Percentiles rank a stretch among this genome's conserved stretches.
Conservation (phyloP, 2,888 invertebrate species). For the Molorchus minor region DNA sequence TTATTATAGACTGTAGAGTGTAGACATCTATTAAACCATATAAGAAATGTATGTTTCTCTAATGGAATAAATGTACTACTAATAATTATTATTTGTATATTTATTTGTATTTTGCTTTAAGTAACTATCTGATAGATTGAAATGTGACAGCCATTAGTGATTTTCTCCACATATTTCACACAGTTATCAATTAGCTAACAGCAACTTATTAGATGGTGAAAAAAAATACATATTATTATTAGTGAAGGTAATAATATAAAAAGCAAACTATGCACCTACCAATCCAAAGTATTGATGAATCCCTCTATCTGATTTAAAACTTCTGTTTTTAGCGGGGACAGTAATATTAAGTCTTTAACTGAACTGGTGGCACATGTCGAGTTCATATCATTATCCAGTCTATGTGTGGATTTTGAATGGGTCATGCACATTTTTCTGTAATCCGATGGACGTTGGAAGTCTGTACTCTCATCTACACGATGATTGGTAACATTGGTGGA, state of each 20-base stretch:
- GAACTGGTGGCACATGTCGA: neutral
- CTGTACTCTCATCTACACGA: neutral
- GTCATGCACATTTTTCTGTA: conserved; percentile 64
- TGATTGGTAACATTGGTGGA: neutral
- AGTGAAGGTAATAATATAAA: neutral
- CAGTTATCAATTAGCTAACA: too few species aligned
- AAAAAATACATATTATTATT: too few species aligned
- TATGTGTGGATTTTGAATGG: neutral
- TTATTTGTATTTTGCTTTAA: too few species aligned
- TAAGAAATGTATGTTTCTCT: too few species aligned
- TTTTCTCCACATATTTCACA: too few species aligned
- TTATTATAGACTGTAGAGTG: too few species aligned
- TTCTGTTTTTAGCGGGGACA: conserved; percentile 48
- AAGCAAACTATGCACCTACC: conserved; percentile 48
- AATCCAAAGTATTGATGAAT: conserved; percentile 65
- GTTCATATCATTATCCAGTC: neutral
- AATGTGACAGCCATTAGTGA: too few species aligned
- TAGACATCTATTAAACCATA: too few species aligned
- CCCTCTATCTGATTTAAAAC: conserved; percentile 51
- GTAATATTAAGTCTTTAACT: neutral
- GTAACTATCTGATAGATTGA: too few species aligned
- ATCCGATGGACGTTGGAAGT: conserved; percentile 67
- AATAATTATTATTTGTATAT: too few species aligned
- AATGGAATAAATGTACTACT: too few species aligned
- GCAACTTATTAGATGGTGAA: too few species aligned